phyloP scores from a whole-genome alignment of 2,888 invertebrate genomes.

The Eupithecia inturbata region DNA sequence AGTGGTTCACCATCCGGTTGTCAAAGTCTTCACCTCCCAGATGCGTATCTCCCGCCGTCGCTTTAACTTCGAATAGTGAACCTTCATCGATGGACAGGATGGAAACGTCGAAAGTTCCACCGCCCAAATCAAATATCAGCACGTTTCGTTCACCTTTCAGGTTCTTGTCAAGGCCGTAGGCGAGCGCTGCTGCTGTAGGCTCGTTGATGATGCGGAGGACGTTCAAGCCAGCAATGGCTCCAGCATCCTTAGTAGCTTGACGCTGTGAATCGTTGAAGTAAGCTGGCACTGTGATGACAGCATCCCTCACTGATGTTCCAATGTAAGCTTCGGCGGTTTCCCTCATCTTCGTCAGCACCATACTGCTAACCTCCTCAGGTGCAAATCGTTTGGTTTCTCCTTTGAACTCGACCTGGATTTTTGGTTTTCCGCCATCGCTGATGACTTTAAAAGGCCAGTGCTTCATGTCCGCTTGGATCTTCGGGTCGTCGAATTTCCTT shows the following conservation, averaged over 20 bases:
- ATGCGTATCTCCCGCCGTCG: slow-evolving; percentile 93
- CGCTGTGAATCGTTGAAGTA: slow-evolving; percentile 91
- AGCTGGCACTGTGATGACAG: slow-evolving; percentile 92
- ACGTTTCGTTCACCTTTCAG: slow-evolving; percentile 89
- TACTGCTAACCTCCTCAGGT: slow-evolving; percentile 89
- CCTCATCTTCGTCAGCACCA: slow-evolving; percentile 93
- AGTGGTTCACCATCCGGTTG: slow-evolving; percentile 87
- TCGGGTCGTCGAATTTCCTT: slow-evolving; percentile 87
- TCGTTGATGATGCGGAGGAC: slow-evolving; percentile 95
- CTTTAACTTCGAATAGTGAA: slow-evolving; percentile 90
- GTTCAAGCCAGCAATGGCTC: slow-evolving; percentile 92
- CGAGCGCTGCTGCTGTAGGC: slow-evolving; percentile 93
- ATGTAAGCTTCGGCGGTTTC: slow-evolving; percentile 90
- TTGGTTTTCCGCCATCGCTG: slow-evolving; percentile 86
- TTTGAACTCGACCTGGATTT: slow-evolving; percentile 87
- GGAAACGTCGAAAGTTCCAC: slow-evolving; percentile 97
- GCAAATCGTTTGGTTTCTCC: slow-evolving; percentile 86
- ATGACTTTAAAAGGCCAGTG: slow-evolving; percentile 93
- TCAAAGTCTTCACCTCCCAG: slow-evolving; percentile 90
- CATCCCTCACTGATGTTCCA: slow-evolving; percentile 86
- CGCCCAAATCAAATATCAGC: slow-evolving; percentile 89
- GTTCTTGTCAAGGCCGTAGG: slow-evolving; percentile 91
- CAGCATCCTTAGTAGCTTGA: slow-evolving; percentile 94
- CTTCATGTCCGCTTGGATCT: slow-evolving; percentile 91
- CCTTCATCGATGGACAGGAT: slow-evolving; percentile 95